These are phyloP conservation scores for Lanius ludovicianus DNA, from an alignment of 2,113 vertebrate species.

Conservation along the genomic window DNA sequence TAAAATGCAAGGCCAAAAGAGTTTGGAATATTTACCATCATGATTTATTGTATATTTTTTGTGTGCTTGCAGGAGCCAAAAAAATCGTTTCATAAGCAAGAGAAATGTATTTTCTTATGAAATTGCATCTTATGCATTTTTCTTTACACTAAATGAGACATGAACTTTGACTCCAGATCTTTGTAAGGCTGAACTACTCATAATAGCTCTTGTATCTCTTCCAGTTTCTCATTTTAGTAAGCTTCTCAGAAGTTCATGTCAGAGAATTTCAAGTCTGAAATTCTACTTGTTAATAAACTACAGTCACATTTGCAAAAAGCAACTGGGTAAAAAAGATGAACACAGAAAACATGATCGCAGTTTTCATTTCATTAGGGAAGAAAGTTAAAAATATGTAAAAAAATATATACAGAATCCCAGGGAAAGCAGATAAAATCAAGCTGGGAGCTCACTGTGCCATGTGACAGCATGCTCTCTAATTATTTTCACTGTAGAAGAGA, in stretches of 20 bases:
- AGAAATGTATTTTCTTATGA: conserved; percentile 17
- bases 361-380: neutral
- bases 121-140: neutral
- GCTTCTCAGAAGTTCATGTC: neutral
- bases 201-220: neutral
- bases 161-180: neutral
- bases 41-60: neutral
- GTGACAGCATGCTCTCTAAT: conserved; percentile 23
- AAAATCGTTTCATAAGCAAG: neutral
- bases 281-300: neutral
- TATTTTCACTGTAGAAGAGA: conserved; percentile 26
- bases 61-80: neutral
- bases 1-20: neutral
- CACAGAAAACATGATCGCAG: neutral
- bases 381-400: neutral
- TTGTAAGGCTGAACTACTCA: neutral
- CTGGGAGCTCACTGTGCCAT: neutral
- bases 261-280: neutral
- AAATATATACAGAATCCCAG: neutral
- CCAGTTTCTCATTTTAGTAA: neutral
- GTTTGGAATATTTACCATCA: neutral
- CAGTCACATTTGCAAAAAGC: neutral
- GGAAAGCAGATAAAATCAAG: conserved; percentile 26
- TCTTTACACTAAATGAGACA: neutral
- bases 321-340: neutral